These are phyloP conservation scores for Oreochromis mossambicus DNA, from an alignment of 2,797 vertebrate species.

Conservation along the genomic window DNA sequence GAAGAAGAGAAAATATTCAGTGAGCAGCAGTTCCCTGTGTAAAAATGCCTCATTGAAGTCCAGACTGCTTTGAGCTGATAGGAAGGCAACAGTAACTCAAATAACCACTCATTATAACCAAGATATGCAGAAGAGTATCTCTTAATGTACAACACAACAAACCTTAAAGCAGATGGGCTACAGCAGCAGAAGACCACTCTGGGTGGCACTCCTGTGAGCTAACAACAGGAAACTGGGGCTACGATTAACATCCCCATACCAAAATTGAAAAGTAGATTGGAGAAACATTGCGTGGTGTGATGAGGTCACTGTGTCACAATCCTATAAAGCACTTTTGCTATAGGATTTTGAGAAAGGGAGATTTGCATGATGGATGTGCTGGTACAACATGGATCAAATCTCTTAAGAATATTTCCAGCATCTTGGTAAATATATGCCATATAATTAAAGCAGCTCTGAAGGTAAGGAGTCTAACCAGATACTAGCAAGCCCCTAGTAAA, in stretches of 20 bases:
- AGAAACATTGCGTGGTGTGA: neutral
- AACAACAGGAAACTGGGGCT: neutral
- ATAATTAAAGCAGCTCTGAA: neutral
- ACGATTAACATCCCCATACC: neutral
- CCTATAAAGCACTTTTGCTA: neutral
- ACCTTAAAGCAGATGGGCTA: neutral
- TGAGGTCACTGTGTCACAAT: neutral
- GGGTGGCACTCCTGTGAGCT: neutral
- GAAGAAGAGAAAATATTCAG: neutral
- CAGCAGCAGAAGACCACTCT: neutral
- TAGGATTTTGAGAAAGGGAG: neutral
- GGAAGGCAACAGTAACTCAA: neutral
- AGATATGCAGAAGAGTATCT: neutral
- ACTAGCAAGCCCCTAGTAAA: neutral
- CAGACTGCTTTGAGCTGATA: neutral
- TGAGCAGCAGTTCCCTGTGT: neutral
- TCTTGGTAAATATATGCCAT: neutral
- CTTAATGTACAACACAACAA: neutral
- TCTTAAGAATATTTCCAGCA: neutral
- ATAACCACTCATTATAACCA: neutral
- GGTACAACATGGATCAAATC: neutral
- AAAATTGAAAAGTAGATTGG: neutral
- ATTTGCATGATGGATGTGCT: neutral
- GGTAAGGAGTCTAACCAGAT: neutral
- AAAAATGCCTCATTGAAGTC: slow-evolving; percentile 41